Base-by-base conservation (phyloP, 2,797 vertebrate species). In the Hipposideros larvatus region DNA sequence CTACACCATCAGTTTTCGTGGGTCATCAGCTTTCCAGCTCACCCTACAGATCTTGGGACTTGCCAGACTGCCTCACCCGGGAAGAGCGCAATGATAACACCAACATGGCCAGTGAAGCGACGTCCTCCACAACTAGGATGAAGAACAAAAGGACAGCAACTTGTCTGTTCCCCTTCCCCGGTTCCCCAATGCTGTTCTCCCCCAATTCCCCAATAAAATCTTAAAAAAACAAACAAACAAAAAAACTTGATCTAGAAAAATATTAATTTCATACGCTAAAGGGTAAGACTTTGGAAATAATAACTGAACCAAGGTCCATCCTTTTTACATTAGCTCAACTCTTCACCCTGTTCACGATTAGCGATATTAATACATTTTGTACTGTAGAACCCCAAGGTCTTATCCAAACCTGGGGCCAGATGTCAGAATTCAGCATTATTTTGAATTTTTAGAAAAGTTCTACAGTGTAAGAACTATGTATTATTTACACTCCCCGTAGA, bases 361-460 rank as follows among this genome's bases (percentile, higher is more conserved):
- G 0, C 19, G 9, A 26, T 15, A 26, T 13, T 43, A 43, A 43
- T 43, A 43, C 43, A 13, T 57, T 21, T 14, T 51, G 34, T 59
- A 16, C 63, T 34, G 8, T 14, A 8, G 73, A 31, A 41, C 13
- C 5, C 79, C 41, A 51, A 77, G 24, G 21, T 10, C 57, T 71
- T 43, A 59, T 65, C 37, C 46, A 43, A 80, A 93, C 80, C n/a
- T 73, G 61, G n/a, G 51, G 18, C 66, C 55, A 34, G 26, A 82
- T 78, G 46, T 87, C 78, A 75, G 63, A 80, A 93, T 79, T 53
- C 41, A 90, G 46, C 80, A 96, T 79, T 78, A 83, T 37, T 37
- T 55, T 85, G 71, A 70, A 73, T 28, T 85, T 80, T 93, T 83
- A 21, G 26, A 41, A 94, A 95, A 91, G 53, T 46, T 85, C 48